Evolutionary conservation across 2,797 vertebrate species (phyloP).

Genomic region (Gadopsis marmoratus): DNA sequence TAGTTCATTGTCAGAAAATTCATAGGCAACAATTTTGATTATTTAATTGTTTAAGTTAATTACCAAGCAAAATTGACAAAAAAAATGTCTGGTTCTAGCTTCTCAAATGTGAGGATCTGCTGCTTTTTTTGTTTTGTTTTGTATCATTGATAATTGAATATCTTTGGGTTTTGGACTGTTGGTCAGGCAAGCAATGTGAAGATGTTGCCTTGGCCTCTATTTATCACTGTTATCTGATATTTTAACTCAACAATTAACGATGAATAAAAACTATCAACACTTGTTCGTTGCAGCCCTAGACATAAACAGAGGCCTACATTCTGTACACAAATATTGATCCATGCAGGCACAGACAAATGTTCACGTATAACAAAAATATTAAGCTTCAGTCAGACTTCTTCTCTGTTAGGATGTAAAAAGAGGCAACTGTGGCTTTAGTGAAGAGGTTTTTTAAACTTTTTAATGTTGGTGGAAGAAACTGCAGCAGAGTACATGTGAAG

Average conservation of each 20-base stretch:
- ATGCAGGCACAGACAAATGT: not conserved
- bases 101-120: not conserved
- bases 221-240: not conserved
- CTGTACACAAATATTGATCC: not conserved
- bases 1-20: not conserved
- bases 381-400: not conserved
- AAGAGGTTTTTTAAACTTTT: not conserved
- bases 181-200: not conserved
- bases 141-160: not conserved
- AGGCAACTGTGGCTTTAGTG: not conserved
- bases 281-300: not conserved
- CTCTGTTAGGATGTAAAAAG: not conserved
- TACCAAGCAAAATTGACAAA: not conserved
- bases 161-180: not conserved
- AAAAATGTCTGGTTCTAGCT: not conserved
- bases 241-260: not conserved
- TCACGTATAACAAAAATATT: not conserved
- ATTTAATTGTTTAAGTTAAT: not conserved
- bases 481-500: conserved; percentile 9
- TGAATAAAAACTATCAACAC: not conserved
- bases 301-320: no score
- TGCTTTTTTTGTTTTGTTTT: not conserved
- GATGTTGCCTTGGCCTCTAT: not conserved
- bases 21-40: not conserved
- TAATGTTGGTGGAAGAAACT: not conserved